Base-by-base conservation (phyloP, 1,140 invertebrate genomes). In the Antheraea pernyi region DNA sequence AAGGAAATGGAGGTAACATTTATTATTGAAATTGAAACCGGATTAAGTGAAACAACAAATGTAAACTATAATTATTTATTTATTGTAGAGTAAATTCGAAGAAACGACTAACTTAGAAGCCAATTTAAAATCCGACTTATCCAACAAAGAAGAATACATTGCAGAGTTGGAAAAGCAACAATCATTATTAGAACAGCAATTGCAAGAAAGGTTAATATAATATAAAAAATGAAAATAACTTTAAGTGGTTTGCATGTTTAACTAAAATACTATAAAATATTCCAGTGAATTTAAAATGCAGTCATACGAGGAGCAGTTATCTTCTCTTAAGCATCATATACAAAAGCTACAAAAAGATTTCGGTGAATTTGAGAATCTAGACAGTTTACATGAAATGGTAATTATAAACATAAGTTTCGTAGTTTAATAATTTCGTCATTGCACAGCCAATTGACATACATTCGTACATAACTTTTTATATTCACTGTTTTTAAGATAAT, bases 221-320 rank as follows among this genome's bases (percentile, higher is more conserved):
- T 65, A 64, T 59, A 66, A 3, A 4, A 60, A n/a, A 42, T 10
- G 2, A 42, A 0, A 10, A 42, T 11, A 42, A 10, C 39, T 2
- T 42, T 42, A 42, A 8, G 11, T 42, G 11, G 11, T 42, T 42
- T 42, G 7, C 39, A 10, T 42, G 18, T 9, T 19, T 22, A 10
- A 0, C 19, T 61, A 16, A 36, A 61, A 13, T 30, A 61, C 19
- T 60, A 30, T 30, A 30, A 61, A 22, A 61, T 36, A 69, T 85
- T 81, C 68, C 64, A 91, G 87, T 64, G 81, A 88, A 72, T 58
- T 42, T 7, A 86, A 89, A 82, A 84, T 85, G 78, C 71, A 75
- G 72, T 68, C 72, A 22, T 89, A 91, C 71, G 80, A 86, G 70
- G 75, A 88, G 18, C 80, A 91, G 70, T 71, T 90, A 63, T 65